Evolutionary conservation across 2,113 vertebrate species (phyloP).

Genomic region (Aphyosemion australe): DNA sequence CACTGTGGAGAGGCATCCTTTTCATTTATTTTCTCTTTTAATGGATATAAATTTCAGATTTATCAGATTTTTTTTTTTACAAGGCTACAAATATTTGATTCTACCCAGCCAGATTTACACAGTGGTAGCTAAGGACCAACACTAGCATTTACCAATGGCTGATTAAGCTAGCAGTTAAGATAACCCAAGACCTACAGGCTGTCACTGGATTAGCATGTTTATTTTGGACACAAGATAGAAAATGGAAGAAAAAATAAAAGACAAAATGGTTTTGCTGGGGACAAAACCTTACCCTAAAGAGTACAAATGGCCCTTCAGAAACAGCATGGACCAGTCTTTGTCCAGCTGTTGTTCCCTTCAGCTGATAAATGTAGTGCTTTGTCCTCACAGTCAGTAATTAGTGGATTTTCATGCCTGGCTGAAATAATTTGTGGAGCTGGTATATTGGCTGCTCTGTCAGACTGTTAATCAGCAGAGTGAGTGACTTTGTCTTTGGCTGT

Average conservation of each 20-base stretch:
- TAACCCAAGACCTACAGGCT: constrained; percentile 8
- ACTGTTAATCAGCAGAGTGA: constrained; percentile 20
- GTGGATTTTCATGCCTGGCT: constrained; percentile 28
- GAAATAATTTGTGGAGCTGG: constrained; percentile 28
- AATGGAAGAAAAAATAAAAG: constrained; percentile 12
- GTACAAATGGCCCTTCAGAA: constrained; percentile 51
- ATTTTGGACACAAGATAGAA: constrained; percentile 54
- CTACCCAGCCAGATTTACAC: neutral
- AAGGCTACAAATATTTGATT: too few relatives aligned
- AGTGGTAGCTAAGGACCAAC: neutral
- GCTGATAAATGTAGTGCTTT: constrained; percentile 19
- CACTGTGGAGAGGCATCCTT: neutral
- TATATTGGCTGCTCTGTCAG: constrained; percentile 15
- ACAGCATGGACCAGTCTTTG: constrained; percentile 44
- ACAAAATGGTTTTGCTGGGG: neutral
- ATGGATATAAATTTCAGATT: too few relatives aligned
- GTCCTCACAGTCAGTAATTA: constrained; percentile 22
- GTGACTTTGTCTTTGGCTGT: too few relatives aligned
- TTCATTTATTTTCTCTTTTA: too few relatives aligned
- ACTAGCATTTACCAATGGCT: neutral
- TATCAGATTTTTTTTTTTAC: too few relatives aligned
- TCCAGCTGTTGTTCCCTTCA: constrained; percentile 47
- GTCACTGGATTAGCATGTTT: constrained; percentile 21
- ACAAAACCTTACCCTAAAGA: constrained; percentile 34
- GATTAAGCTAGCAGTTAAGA: constrained; percentile 2